Evolutionary conservation across 2,113 vertebrate species (phyloP).

Genomic region (Clinocottus analis): DNA sequence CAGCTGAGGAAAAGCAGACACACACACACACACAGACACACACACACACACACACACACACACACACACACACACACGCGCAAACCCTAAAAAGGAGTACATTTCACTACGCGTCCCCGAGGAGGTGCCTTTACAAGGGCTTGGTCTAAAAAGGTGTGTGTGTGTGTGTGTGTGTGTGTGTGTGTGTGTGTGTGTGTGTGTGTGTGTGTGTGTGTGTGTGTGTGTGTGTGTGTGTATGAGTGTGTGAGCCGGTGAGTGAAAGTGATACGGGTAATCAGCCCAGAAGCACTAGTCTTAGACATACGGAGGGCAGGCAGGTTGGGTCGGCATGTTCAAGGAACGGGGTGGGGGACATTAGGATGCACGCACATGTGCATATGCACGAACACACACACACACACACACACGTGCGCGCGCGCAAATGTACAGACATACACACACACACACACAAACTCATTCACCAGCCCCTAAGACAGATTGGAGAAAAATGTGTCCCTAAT

Average conservation of each 20-base stretch:
- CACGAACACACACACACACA: not conserved
- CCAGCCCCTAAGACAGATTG: conserved; percentile 47
- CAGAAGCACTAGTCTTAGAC: conserved; percentile 67
- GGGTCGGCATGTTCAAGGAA: conserved; percentile 64
- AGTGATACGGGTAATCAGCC: conserved; percentile 79
- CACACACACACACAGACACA: conserved; percentile 39
- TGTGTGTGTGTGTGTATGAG: conserved; percentile 21
- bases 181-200: conserved; percentile 64
- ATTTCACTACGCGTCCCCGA: conserved; percentile 78
- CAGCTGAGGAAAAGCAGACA: conserved; percentile 85
- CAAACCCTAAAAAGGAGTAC: conserved; percentile 78
- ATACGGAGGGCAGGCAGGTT: conserved; percentile 74
- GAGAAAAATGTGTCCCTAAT: conserved; percentile 79
- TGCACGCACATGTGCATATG: conserved; percentile 4
- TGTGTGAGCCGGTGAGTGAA: conserved; percentile 72
- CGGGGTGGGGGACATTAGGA: conserved; percentile 54
- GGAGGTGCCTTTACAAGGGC: conserved; percentile 81
- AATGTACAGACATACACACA: conserved; percentile 3
- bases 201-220: conserved; percentile 9
- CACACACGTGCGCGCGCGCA: conserved; percentile 24
- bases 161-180: conserved; percentile 35
- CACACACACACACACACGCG: conserved; percentile 33
- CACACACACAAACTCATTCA: conserved; percentile 11
- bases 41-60: conserved; percentile 57
- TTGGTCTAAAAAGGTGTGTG: conserved; percentile 78